These are phyloP conservation scores for Hippolais icterina DNA, from an alignment of 2,113 vertebrate species.

Conservation along the genomic window DNA sequence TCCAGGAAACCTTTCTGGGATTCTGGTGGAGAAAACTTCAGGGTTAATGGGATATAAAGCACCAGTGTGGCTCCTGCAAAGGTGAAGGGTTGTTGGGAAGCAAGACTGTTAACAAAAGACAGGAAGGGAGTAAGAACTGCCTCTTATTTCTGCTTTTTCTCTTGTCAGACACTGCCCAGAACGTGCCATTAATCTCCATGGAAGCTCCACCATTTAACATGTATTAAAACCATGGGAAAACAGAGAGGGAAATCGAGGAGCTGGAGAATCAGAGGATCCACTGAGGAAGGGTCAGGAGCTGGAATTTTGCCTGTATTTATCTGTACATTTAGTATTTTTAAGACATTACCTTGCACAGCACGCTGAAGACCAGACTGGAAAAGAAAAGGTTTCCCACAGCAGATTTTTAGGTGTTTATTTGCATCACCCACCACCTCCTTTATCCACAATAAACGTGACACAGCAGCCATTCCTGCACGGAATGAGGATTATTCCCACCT, in stretches of 20 bases:
- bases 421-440: not conserved
- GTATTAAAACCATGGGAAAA: not conserved
- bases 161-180: not conserved
- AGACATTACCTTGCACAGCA: no score
- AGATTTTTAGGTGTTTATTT: not conserved
- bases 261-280: not conserved
- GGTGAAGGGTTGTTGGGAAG: not conserved
- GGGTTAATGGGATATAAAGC: fast-evolving
- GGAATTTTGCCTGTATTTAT: not conserved
- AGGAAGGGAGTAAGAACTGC: not conserved
- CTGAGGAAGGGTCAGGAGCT: not conserved
- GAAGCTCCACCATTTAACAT: not conserved
- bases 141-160: not conserved
- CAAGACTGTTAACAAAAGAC: not conserved
- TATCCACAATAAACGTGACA: not conserved
- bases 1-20: not conserved
- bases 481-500: not conserved
- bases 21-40: not conserved
- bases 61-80: not conserved
- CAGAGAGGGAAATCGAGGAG: not conserved
- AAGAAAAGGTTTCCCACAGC: not conserved
- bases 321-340: no score
- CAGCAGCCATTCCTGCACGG: not conserved
- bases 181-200: not conserved
- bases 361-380: fast-evolving